Evolutionary conservation across 2,888 invertebrate genomes (phyloP).

Genomic region (Ophion costatus): DNA sequence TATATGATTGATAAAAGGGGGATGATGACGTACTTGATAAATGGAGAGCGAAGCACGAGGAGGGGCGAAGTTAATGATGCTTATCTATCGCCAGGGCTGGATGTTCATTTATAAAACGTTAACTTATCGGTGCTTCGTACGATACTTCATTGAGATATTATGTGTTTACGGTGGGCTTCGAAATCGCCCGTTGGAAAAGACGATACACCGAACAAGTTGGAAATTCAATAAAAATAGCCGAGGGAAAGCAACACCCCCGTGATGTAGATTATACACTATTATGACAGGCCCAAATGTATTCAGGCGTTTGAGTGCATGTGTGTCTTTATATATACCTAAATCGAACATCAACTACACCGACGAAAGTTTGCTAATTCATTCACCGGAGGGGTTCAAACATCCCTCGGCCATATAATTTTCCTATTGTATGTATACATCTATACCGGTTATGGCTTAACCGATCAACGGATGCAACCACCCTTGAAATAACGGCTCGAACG

Average conservation of each 20-base stretch:
- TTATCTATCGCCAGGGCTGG: constrained; percentile 15
- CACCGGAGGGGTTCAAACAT: constrained; percentile 54
- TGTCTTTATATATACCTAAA: not conserved
- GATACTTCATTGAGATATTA: constrained; percentile 5
- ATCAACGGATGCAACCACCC: constrained; percentile 58
- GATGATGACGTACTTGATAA: constrained; percentile 50
- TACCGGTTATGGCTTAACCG: constrained; percentile 38
- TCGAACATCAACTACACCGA: constrained; percentile 17
- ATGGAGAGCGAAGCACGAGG: constrained; percentile 7
- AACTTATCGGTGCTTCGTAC: constrained; percentile 25
- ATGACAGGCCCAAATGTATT: not conserved
- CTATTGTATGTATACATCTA: constrained; percentile 10
- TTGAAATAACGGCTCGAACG: constrained; percentile 52
- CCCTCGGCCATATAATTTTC: constrained; percentile 52
- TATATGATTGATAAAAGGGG: constrained; percentile 24
- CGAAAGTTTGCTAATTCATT: constrained; percentile 65
- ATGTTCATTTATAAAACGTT: constrained; percentile 60
- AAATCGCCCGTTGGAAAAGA: constrained; percentile 50
- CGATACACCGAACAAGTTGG: constrained; percentile 49
- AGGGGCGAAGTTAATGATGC: constrained; percentile 12
- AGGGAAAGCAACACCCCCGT: constrained; percentile 55
- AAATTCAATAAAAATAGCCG: constrained; percentile 51
- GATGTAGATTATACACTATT: constrained; percentile 21
- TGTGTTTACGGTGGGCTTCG: constrained; percentile 19
- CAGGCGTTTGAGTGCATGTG: not conserved